Conservation (phyloP, 1,140 invertebrate species). For the Leptopilina clavipes region DNA sequence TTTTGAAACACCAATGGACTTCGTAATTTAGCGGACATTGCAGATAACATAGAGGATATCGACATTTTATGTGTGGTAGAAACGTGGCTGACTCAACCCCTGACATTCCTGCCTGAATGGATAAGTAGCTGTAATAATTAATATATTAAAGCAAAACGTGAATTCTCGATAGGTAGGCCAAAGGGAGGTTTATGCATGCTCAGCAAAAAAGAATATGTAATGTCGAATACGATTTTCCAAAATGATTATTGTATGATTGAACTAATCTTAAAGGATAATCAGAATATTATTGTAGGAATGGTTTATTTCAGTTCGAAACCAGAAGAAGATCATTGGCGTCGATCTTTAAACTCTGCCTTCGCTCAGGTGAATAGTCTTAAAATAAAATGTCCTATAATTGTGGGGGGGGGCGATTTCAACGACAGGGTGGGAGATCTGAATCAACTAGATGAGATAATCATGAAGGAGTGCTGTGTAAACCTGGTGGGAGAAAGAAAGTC, state of each 20-base stretch:
- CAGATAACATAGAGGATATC: too few species aligned
- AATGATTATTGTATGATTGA: not conserved
- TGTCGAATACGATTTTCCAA: not conserved
- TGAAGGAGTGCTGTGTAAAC: not conserved
- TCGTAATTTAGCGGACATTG: too few species aligned
- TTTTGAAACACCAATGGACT: too few species aligned
- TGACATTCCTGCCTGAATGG: too few species aligned
- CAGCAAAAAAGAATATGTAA: too few species aligned
- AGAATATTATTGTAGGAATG: not conserved
- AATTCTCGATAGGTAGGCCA: too few species aligned
- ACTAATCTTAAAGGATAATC: not conserved
- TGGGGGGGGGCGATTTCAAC: not conserved
- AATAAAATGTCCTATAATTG: not conserved
- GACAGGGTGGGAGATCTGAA: not conserved
- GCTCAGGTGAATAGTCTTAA: not conserved
- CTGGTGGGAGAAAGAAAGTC: not conserved
- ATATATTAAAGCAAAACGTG: too few species aligned
- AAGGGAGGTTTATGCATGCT: too few species aligned
- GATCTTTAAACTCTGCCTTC: not conserved
- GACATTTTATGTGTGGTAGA: too few species aligned
- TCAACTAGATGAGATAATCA: not conserved
- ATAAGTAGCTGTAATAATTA: too few species aligned
- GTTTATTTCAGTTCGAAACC: not conserved
- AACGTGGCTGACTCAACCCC: too few species aligned
- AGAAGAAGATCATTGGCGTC: not conserved